phyloP scores from a whole-genome alignment of 2,888 invertebrate genomes.

The Ptychoptera albimana region DNA sequence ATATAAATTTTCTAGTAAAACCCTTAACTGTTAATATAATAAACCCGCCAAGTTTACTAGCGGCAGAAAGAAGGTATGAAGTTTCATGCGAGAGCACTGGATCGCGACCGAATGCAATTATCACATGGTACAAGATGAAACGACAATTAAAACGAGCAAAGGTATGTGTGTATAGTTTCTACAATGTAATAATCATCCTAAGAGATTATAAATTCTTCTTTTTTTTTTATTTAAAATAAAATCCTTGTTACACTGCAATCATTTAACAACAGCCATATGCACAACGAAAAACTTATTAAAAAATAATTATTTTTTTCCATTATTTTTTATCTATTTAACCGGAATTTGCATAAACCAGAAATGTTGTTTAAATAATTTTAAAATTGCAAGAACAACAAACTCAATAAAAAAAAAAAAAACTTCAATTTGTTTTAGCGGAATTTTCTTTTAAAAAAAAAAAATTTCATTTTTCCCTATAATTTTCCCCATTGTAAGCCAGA shows the following conservation, averaged over 20 bases:
- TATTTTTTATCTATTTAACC: background rate
- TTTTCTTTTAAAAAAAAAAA: too few species aligned
- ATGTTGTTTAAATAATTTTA: too few species aligned
- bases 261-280: too few species aligned
- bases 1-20: conserved; percentile 42
- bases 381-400: too few species aligned
- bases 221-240: background rate
- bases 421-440: too few species aligned
- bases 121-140: conserved; percentile 83
- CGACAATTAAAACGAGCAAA: conserved; percentile 63
- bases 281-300: too few species aligned
- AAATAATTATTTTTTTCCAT: background rate
- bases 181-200: background rate
- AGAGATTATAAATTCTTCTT: background rate
- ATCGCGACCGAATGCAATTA: conserved; percentile 68
- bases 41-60: conserved; percentile 50
- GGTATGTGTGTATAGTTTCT: conserved; percentile 34
- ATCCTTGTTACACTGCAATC: too few species aligned
- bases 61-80: conserved; percentile 70
- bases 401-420: too few species aligned
- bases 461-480: too few species aligned
- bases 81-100: conserved; percentile 73
- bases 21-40: conserved; percentile 67
- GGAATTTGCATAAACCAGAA: background rate
- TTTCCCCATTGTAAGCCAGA: too few species aligned